A percentile compares a stretch with the other conserved stretches of the same genome.
phyloP scores from a whole-genome alignment of 2,113 vertebrate genomes.

The Diglossa brunneiventris region DNA sequence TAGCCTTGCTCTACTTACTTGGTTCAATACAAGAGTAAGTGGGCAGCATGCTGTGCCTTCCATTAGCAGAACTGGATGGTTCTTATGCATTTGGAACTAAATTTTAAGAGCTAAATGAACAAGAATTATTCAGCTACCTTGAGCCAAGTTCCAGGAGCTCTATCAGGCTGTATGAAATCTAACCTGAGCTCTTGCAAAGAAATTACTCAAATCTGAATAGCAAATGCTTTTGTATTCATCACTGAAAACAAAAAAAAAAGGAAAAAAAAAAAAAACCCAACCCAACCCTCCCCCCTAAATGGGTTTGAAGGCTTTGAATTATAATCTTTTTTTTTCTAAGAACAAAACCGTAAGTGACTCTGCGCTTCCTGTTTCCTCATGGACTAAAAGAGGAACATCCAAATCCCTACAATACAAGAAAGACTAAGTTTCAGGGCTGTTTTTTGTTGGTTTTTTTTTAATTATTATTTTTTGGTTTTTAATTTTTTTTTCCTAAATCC shows the following conservation, averaged over 20 bases:
- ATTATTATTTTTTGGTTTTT: background rate
- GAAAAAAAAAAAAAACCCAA: background rate
- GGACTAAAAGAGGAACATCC: background rate
- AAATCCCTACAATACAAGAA: background rate
- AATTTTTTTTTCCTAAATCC: background rate
- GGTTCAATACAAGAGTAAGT: background rate
- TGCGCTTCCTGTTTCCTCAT: background rate
- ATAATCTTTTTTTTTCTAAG: background rate
- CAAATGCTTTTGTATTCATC: background rate
- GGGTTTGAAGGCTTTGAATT: background rate
- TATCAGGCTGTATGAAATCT: background rate
- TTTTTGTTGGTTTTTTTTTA: too few relatives aligned
- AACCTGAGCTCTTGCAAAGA: background rate
- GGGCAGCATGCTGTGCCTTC: background rate
- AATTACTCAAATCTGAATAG: background rate
- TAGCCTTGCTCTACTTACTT: background rate
- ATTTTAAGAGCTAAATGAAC: background rate
- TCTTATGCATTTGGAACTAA: background rate
- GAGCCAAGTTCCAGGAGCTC: background rate
- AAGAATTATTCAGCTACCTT: background rate
- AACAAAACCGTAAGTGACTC: background rate
- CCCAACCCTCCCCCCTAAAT: background rate
- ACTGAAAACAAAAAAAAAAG: too few relatives aligned
- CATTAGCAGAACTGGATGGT: background rate
- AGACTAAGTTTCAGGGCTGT: background rate